These are phyloP conservation scores for Bovichtus diacanthus DNA, from an alignment of 2,797 vertebrate genomes.

Conservation along the genomic window DNA sequence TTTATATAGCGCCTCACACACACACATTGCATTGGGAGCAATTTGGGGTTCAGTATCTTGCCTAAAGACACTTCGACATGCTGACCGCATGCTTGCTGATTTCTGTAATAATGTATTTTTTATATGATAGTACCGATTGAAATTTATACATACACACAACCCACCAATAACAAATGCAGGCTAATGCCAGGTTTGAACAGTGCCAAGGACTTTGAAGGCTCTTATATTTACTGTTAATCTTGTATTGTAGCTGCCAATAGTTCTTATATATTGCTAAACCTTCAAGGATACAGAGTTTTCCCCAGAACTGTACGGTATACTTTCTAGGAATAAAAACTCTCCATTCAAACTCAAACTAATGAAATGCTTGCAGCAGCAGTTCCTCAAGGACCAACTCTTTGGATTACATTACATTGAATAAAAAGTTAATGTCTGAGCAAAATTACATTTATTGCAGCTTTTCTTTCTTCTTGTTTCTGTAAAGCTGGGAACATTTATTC, in stretches of 20 bases:
- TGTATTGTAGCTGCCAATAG: neutral
- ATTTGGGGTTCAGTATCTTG: too few species aligned
- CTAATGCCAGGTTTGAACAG: too few species aligned
- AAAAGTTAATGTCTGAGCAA: slow-evolving; percentile 12
- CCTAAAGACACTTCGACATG: too few species aligned
- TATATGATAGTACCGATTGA: too few species aligned
- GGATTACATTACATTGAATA: neutral
- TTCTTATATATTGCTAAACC: neutral
- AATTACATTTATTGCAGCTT: slow-evolving; percentile 14
- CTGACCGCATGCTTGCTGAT: too few species aligned
- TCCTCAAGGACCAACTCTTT: slow-evolving; percentile 7
- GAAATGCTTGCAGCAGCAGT: slow-evolving; percentile 1
- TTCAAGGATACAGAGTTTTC: neutral
- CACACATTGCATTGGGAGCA: too few species aligned
- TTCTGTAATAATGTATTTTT: too few species aligned
- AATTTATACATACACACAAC: too few species aligned
- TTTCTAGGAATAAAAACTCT: slow-evolving; percentile 4
- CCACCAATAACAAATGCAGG: too few species aligned
- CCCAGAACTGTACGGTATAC: neutral
- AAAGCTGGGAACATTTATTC: neutral
- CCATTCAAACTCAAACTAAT: slow-evolving; percentile 13
- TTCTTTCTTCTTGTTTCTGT: neutral
- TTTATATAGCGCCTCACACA: too few species aligned
- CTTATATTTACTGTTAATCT: neutral
- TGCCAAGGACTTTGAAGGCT: neutral